Base-by-base conservation (phyloP, 64 coral and sea anemone species). In the Actinia equina region DNA sequence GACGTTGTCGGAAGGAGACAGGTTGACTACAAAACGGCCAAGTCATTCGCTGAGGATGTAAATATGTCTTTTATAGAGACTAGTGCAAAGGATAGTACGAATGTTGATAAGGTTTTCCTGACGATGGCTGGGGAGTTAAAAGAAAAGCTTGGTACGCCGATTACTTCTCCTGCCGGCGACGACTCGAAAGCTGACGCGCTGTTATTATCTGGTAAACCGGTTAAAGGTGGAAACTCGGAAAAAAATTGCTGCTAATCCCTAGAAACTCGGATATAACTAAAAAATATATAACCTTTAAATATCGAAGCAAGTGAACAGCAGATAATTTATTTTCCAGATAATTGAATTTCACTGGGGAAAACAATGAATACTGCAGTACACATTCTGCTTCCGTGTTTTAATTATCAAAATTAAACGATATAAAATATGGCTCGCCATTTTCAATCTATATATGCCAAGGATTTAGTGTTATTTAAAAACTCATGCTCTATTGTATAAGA, bases 51-150 rank as follows among this genome's bases (percentile, higher is more conserved):
- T 41, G 91, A 99, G 71, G 92, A 82, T 58, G 64, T 95, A 26
- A 84, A 92, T 65, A 77, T 99, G 37, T 99, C 97, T 23, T 99
- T 99, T 62, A 95, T 94, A 67, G 97, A 99, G 84, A 95, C 97
- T 2, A 99, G 97, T 86, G 97, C 97, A 1, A 99, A 99, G 55
- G 97, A 99, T 71, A 71, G 93, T n/a, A 99, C 97, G 13, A 99
- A 99, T 82, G 93, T 99, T 11, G 88, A 95, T 53, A 88, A 89
- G 4, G 93, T 99, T 52, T 99, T 99, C 86, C 83, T 91, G 59
- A 95, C 90, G 17, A 95, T 99, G 97, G 97, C 93, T 19, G 91
- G 87, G 25, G 97, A 99, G 51, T 22, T 99, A 7, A 94, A 87
- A 23, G 91, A 90, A 52, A 95, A 95, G 62, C 83, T 99, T n/a